These are phyloP conservation scores for Carassius auratus DNA, from an alignment of 2,113 vertebrate genomes.

Conservation along the genomic window DNA sequence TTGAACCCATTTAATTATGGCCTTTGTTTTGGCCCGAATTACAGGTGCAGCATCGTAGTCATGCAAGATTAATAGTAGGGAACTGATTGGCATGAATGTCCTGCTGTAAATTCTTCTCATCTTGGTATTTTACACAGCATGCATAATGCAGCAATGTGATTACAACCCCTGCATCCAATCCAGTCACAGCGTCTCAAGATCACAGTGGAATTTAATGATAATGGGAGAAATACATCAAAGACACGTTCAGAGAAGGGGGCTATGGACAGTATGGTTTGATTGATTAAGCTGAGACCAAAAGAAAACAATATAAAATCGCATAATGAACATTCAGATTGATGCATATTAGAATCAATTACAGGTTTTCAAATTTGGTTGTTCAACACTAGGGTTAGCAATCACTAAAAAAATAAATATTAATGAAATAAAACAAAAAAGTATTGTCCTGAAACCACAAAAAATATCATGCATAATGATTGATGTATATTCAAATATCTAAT, in stretches of 20 bases:
- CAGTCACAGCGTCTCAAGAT: not conserved
- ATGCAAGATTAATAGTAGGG: constrained; percentile 35
- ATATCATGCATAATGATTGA: no score
- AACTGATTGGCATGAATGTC: constrained; percentile 35
- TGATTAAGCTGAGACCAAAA: not conserved
- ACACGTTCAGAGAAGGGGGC: not conserved
- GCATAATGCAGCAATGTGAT: constrained; percentile 34
- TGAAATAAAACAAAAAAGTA: no score
- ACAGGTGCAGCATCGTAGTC: constrained; percentile 24
- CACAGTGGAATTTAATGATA: constrained; percentile 23
- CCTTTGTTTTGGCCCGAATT: constrained; percentile 17
- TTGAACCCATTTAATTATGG: not conserved
- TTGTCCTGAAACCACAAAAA: no score
- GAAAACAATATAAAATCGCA: not conserved
- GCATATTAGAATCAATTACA: not conserved
- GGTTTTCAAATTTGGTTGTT: not conserved
- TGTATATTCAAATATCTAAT: not conserved
- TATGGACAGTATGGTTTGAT: not conserved
- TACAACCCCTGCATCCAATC: constrained; percentile 26
- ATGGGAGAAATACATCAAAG: constrained; percentile 19
- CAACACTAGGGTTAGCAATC: not conserved
- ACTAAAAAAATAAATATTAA: not conserved
- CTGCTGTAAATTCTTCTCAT: constrained; percentile 37
- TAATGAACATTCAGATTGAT: not conserved
- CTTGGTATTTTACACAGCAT: constrained; percentile 37